Evolutionary conservation across 1,140 invertebrate species (phyloP), one percentile per base, ranked within the genome.

Genomic region (Danaus plexippus): DNA sequence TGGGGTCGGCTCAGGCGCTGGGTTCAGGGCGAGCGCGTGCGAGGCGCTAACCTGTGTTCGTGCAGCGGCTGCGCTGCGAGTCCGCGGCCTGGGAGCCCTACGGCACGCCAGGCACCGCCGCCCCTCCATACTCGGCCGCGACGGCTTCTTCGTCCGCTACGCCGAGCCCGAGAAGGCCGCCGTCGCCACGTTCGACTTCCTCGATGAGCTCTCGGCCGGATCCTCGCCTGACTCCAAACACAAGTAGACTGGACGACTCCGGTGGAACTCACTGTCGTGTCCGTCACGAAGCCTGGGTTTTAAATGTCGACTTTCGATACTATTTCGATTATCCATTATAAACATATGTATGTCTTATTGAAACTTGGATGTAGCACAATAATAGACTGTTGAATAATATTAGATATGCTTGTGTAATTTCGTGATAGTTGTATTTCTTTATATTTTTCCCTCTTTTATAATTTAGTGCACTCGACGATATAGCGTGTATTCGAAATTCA

Each of bases 111-210:
- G 81, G 69, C 54, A 64, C 56, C 82, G 81, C 57, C 85, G 92
- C 47, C 90, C 92, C 13, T 92, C 91, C 62, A 93, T 94, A 75
- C 91, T 94, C 66, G 92, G 91, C 59, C 88, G 93, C 43, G 89
- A 91, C 44, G 92, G 93, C 71, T 92, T 94, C 82, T 94, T 90
- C 88, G 90, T 93, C 41, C 89, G 93, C 59, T 94, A 90, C 81
- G 93, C 92, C n/a, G 92, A 93, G 58, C 91, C 92, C 67, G 93
- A 94, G 75, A 87, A 89, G 51, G 92, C 93, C 77, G 92, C 93
- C 15, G 91, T 94, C 50, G 92, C 93, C 40, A 91, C 91, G 63
- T 94, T 94, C 78, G 92, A 94, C 84, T 94, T 94, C 86, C 88
- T 94, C 51, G 90, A 94, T 72, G 90, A 92, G 61, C 81, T 94